phyloP scores from a whole-genome alignment of 2,888 invertebrate genomes.

The Oxytorus armatus region DNA sequence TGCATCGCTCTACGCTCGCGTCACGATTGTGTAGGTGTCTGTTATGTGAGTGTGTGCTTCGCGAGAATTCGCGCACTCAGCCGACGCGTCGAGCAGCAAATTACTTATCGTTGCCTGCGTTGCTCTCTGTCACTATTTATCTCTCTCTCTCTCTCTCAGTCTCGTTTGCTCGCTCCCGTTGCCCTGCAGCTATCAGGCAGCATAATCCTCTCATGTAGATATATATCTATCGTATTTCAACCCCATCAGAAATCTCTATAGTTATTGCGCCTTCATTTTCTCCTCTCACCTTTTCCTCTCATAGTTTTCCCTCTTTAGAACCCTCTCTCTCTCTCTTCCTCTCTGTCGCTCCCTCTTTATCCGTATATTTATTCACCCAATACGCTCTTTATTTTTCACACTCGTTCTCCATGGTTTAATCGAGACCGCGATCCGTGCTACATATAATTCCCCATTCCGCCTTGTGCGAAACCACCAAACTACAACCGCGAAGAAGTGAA shows the following conservation, averaged over 20 bases:
- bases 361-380: background rate
- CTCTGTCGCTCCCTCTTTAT: background rate
- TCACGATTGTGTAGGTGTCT: background rate
- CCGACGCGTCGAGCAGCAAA: conserved; percentile 56
- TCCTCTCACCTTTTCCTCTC: background rate
- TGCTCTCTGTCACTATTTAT: conserved; percentile 12
- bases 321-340: background rate
- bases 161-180: too few species aligned
- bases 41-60: conserved; percentile 22
- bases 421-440: conserved; percentile 18
- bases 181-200: conserved; percentile 23
- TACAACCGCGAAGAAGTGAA: conserved; percentile 3
- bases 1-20: conserved; percentile 55
- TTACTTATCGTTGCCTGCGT: conserved; percentile 58
- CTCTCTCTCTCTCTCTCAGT: background rate
- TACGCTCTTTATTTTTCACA: background rate
- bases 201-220: conserved; percentile 30
- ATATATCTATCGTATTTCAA: conserved; percentile 28
- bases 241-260: conserved; percentile 3
- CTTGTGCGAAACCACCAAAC: conserved; percentile 8
- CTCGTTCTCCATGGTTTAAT: conserved; percentile 6
- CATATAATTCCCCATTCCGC: conserved; percentile 9
- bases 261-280: conserved; percentile 1
- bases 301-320: background rate
- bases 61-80: conserved; percentile 48